phyloP scores from a whole-genome alignment of 1,140 invertebrate genomes.

The Epicauta chinensis region DNA sequence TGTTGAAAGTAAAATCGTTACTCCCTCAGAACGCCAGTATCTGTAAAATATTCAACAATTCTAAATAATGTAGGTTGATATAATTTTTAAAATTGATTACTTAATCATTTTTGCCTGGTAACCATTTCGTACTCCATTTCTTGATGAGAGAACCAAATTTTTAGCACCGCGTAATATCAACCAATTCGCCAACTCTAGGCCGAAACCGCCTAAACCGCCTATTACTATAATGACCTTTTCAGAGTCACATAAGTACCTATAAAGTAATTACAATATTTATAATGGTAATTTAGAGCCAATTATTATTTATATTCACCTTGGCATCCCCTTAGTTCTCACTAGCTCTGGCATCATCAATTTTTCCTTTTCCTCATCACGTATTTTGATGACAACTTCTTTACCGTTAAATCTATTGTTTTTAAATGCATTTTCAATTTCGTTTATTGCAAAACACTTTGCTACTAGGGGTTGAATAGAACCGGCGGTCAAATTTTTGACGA shows the following conservation, averaged over 20 bases:
- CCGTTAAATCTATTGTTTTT: no score
- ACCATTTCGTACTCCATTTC: constrained; percentile 68
- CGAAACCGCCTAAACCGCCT: constrained; percentile 85
- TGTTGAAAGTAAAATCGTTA: constrained; percentile 45
- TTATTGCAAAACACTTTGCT: constrained; percentile 45
- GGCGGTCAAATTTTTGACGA: constrained; percentile 74
- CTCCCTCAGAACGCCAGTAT: constrained; percentile 52
- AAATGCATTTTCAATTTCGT: no score
- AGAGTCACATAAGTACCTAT: constrained; percentile 35
- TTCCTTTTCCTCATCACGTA: no score
- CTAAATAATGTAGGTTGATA: no score
- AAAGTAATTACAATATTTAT: no score
- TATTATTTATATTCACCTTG: no score
- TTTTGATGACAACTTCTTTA: no score
- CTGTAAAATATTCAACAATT: constrained; percentile 13
- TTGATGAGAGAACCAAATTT: constrained; percentile 72
- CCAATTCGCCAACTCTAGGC: constrained; percentile 46
- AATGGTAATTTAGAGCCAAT: no score
- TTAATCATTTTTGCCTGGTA: constrained; percentile 65
- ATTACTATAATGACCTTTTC: constrained; percentile 53
- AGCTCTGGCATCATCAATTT: no score
- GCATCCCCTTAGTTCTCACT: no score
- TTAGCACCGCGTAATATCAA: constrained; percentile 69
- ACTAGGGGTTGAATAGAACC: constrained; percentile 83
- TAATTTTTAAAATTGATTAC: constrained; percentile 36